phyloP scores from a whole-genome alignment of 2,113 vertebrate genomes.

The Atlantisia rogersi region DNA sequence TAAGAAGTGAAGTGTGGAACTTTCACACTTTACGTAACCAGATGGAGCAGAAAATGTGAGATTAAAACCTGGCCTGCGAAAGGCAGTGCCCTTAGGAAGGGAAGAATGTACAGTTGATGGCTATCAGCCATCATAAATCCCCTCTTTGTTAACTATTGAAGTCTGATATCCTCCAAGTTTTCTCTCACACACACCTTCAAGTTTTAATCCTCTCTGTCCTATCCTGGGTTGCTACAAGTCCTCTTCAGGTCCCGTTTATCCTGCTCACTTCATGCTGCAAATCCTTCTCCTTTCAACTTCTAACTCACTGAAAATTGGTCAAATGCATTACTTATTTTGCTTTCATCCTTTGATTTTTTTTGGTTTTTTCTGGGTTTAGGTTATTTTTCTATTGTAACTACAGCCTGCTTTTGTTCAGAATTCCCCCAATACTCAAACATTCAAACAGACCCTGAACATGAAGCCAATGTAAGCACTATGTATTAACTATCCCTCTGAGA shows the following conservation, averaged over 20 bases:
- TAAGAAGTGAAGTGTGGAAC: neutral
- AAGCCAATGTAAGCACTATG: neutral
- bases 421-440: neutral
- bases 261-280: neutral
- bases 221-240: neutral
- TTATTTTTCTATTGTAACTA: neutral
- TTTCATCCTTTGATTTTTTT: neutral
- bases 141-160: neutral
- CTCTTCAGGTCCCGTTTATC: neutral
- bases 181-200: neutral
- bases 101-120: neutral
- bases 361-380: neutral
- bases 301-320: neutral
- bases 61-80: neutral
- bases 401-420: neutral
- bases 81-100: neutral
- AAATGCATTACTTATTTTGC: neutral
- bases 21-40: neutral
- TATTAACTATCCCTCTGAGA: neutral
- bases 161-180: neutral
- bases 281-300: neutral
- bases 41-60: neutral
- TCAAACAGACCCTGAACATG: neutral
- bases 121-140: neutral
- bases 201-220: neutral